These are phyloP conservation scores for Lepisosteus osseus DNA, from an alignment of 2,113 vertebrate species.

Conservation along the genomic window DNA sequence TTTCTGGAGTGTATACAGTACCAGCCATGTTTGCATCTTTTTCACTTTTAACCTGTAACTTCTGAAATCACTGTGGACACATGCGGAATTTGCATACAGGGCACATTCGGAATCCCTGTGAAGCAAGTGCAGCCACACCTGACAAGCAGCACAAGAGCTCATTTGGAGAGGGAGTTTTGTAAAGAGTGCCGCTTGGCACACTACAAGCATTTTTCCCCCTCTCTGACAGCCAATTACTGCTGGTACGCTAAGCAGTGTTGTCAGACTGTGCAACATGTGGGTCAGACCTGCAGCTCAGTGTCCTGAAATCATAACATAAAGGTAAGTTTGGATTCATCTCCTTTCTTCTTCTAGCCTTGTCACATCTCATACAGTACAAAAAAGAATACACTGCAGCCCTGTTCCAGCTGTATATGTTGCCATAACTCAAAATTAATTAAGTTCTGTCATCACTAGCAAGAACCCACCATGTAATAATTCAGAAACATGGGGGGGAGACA, in stretches of 20 bases:
- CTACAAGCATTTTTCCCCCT: not conserved
- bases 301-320: not conserved
- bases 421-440: too few species aligned
- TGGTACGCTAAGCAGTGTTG: not conserved
- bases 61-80: too few species aligned
- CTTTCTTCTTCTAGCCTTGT: too few species aligned
- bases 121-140: not conserved
- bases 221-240: slow-evolving; percentile 8
- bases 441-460: too few species aligned
- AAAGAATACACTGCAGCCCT: too few species aligned
- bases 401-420: too few species aligned
- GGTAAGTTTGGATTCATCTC: not conserved
- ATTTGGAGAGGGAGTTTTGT: not conserved
- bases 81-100: not conserved
- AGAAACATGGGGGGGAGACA: too few species aligned
- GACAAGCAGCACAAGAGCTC: not conserved
- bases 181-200: not conserved
- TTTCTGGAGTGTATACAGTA: not conserved
- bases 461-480: too few species aligned
- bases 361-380: too few species aligned
- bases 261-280: not conserved
- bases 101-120: not conserved
- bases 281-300: not conserved
- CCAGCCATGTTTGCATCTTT: not conserved
- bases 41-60: not conserved